Evolutionary conservation across 2,888 invertebrate species (phyloP).

Genomic region (Tetheella fluctuosa): DNA sequence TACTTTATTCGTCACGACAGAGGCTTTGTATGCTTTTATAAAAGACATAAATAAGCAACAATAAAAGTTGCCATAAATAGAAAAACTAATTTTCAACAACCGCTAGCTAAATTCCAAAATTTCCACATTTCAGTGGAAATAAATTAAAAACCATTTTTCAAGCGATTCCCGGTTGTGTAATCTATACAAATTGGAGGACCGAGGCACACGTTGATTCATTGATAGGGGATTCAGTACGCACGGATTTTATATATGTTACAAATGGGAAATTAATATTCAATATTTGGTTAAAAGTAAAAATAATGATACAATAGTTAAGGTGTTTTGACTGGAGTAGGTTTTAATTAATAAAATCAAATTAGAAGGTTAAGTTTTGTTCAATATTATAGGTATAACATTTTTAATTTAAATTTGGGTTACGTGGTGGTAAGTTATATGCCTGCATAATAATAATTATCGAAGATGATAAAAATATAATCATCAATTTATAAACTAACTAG

Average conservation of each 20-base stretch:
- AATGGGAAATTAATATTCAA: conserved; percentile 47
- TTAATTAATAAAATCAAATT: too few relatives aligned
- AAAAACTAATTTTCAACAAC: neutral
- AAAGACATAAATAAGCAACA: neutral
- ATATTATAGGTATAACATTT: too few relatives aligned
- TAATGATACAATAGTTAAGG: conserved; percentile 7
- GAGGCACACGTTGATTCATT: conserved; percentile 48
- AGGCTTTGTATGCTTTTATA: too few relatives aligned
- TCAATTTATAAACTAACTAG: too few relatives aligned
- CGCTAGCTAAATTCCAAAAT: conserved; percentile 11
- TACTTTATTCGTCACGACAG: too few relatives aligned
- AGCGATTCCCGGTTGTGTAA: conserved; percentile 59
- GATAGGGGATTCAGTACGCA: conserved; percentile 41
- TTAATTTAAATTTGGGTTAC: too few relatives aligned
- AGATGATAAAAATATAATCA: too few relatives aligned
- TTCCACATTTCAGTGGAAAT: conserved; percentile 35
- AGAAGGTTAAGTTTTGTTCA: too few relatives aligned
- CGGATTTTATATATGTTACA: conserved; percentile 44
- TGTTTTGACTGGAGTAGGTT: neutral
- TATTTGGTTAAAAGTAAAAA: conserved; percentile 23
- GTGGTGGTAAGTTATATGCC: too few relatives aligned
- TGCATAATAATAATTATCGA: too few relatives aligned
- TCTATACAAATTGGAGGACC: conserved; percentile 59
- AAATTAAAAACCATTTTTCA: conserved; percentile 69
- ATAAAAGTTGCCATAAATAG: too few relatives aligned